Evolutionary conservation across 2,888 invertebrate species (phyloP).

Genomic region (Acanthococcus lagerstroemiae): DNA sequence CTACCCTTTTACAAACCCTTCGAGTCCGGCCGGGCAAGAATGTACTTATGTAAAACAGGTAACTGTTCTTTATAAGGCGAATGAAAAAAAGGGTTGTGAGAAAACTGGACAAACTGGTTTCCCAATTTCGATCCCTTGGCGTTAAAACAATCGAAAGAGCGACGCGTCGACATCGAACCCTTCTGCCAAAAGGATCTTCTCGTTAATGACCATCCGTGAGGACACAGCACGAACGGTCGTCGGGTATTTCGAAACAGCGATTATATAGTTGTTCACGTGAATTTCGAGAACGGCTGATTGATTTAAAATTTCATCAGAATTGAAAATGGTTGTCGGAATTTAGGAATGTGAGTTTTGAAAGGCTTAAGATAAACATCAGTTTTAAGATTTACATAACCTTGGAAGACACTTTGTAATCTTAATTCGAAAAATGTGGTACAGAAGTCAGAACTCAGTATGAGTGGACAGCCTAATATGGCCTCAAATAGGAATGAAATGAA

Average conservation of each 20-base stretch:
- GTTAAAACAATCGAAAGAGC: slow-evolving; percentile 16
- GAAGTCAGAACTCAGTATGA: no score
- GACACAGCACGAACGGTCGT: neutral
- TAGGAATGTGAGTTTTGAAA: no score
- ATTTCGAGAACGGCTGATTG: no score
- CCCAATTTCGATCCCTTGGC: slow-evolving; percentile 4
- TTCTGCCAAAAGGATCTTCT: neutral
- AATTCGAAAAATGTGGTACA: no score
- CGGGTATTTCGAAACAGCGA: neutral
- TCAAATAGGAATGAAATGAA: no score
- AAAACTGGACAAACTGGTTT: slow-evolving; percentile 30
- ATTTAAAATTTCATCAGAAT: no score
- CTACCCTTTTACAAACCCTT: slow-evolving; percentile 13
- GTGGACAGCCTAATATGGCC: no score
- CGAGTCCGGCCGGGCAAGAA: slow-evolving; percentile 10
- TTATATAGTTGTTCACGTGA: no score
- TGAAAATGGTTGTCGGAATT: no score
- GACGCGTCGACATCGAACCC: neutral
- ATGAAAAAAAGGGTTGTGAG: slow-evolving; percentile 18
- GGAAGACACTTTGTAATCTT: no score
- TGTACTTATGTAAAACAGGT: slow-evolving; percentile 24
- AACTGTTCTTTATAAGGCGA: slow-evolving; percentile 7
- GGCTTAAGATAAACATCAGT: no score
- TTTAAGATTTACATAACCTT: no score
- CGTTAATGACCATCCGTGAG: neutral